Base-by-base conservation (phyloP, 2,888 invertebrate genomes). In the Drosophila engyochracea region DNA sequence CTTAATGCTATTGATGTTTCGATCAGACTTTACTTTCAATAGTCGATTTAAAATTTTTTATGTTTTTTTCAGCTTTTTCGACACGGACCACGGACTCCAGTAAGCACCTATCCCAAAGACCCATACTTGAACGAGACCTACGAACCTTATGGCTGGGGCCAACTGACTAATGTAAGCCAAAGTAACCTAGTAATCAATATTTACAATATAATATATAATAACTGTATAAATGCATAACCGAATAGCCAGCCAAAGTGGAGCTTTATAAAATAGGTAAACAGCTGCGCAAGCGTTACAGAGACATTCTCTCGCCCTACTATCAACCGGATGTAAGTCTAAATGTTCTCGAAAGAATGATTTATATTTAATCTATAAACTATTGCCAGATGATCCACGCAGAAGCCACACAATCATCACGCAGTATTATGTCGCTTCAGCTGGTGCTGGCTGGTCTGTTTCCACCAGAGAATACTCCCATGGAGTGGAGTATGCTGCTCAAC, bases 81-180 rank as follows among this genome's bases (percentile, higher is more conserved):
- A 30, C 97, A 97, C 94, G 97, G 97, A 3, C 95, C 96, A 61
- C 94, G 97, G 87, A 96, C 97, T 31, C 97, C 97, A 0, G 95
- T 95, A 7, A 94, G 94, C 70, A 95, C 96, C 0, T 97, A 96
- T 89, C 96, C 96, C 3, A 96, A 95, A 60, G 97, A 97, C 93
- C 96, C 96, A 0, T 94, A 93, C 68, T 85, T 94, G n/a, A 95
- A 96, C 82, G 94, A 95, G 69, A 94, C 94, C 0, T 95, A 95
- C 85, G 95, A 95, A 93, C 97, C 97, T 1, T 95, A 95, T 67
- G 97, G 97, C 51, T 97, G 96, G 95, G 97, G 97, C 14, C 96
- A 97, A 85, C 93, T 97, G 16, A 97, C 97, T 9, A 96, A 95
- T 91, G 97, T 96, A 93, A 94, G 94, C 76, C 14, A 19, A 28